Percentiles rank a stretch among this genome's conserved stretches.
These are phyloP conservation scores for Timema cristinae DNA, from an alignment of 2,888 invertebrate species.

Conservation along the genomic window DNA sequence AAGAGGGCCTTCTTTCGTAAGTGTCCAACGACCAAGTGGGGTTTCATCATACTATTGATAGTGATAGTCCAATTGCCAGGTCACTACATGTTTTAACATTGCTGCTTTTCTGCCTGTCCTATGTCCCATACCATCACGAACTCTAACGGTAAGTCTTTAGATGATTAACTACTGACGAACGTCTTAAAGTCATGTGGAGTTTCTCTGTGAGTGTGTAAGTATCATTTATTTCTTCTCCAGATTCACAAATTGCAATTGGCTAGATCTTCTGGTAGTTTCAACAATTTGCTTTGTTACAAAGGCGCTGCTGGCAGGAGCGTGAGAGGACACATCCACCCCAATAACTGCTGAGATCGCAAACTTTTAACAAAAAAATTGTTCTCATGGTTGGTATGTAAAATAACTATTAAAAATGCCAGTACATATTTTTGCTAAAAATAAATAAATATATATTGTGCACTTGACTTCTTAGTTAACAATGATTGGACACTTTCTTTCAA, in stretches of 20 bases:
- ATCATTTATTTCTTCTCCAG: neutral
- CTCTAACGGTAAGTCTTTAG: neutral
- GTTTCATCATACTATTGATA: neutral
- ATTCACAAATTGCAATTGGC: neutral
- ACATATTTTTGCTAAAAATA: no score
- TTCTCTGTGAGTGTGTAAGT: neutral
- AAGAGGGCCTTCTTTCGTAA: neutral
- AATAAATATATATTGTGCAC: no score
- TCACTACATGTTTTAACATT: conserved; percentile 12
- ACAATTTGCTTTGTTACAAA: no score
- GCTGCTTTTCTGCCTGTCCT: conserved; percentile 1
- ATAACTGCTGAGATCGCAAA: no score
- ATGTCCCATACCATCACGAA: conserved; percentile 12
- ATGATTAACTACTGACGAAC: neutral
- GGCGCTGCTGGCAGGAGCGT: no score
- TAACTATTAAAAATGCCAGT: no score
- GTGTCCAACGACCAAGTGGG: conserved; percentile 16
- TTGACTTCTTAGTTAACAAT: no score
- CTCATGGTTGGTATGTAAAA: no score
- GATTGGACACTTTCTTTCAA: no score
- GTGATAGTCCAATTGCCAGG: conserved; percentile 15
- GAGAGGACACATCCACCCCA: no score
- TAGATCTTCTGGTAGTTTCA: neutral
- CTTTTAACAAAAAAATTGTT: no score
- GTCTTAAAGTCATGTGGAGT: neutral